These are phyloP conservation scores for Epicauta chinensis DNA, from an alignment of 1,140 invertebrate genomes.

Conservation along the genomic window DNA sequence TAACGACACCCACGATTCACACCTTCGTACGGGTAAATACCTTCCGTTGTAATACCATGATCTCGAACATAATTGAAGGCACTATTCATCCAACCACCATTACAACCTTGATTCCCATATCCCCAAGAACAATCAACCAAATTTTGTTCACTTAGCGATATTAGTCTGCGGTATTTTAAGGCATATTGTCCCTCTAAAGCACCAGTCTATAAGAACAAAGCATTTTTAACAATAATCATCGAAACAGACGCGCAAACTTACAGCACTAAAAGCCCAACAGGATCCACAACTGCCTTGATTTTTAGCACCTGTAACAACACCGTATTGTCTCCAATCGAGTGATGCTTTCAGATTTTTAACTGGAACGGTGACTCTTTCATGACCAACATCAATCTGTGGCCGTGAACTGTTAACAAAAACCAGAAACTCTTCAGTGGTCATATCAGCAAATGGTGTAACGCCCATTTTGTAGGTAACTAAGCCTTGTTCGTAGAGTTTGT, in stretches of 20 bases:
- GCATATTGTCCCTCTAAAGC: too few relatives aligned
- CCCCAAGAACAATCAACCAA: conserved; percentile 85
- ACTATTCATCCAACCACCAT: conserved; percentile 89
- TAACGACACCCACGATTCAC: conserved; percentile 60
- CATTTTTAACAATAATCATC: too few relatives aligned
- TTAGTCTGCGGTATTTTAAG: too few relatives aligned
- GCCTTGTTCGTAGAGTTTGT: conserved; percentile 62
- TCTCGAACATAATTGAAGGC: conserved; percentile 86
- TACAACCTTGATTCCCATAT: conserved; percentile 91
- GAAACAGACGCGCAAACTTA: too few relatives aligned
- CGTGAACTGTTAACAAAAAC: conserved; percentile 55
- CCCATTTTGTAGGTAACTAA: conserved; percentile 56
- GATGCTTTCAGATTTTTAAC: too few relatives aligned
- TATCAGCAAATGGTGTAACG: conserved; percentile 77
- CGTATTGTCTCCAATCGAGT: too few relatives aligned
- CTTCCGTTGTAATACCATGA: conserved; percentile 86
- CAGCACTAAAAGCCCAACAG: too few relatives aligned
- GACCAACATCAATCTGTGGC: too few relatives aligned
- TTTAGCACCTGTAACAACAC: too few relatives aligned
- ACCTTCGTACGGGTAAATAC: conserved; percentile 80
- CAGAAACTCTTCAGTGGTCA: conserved; percentile 75
- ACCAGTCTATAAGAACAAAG: too few relatives aligned
- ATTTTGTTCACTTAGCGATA: conserved; percentile 96
- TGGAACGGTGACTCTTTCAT: too few relatives aligned
- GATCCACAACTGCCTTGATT: too few relatives aligned